These are phyloP conservation scores for Lochmaea crataegi DNA, from an alignment of 2,888 invertebrate genomes.

Conservation along the genomic window DNA sequence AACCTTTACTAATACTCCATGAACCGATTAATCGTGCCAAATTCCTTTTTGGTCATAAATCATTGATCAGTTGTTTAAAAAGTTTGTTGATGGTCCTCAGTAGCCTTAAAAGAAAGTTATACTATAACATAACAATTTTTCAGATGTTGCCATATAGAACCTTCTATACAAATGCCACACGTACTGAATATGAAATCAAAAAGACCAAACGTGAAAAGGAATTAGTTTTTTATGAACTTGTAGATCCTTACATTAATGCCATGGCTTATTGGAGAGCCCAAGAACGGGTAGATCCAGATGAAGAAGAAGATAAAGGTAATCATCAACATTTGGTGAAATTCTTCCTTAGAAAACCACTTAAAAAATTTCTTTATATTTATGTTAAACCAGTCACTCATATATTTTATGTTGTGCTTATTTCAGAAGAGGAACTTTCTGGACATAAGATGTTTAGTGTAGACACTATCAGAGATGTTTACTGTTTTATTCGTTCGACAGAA, in stretches of 20 bases:
- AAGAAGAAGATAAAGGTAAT: conserved; percentile 49
- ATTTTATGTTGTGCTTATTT: conserved; percentile 27
- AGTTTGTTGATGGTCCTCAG: neutral
- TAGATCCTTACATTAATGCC: conserved; percentile 69
- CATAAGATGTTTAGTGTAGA: conserved; percentile 48
- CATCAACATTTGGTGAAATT: neutral
- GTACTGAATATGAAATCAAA: conserved; percentile 68
- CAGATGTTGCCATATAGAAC: conserved; percentile 68
- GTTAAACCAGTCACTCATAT: neutral
- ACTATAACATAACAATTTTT: conserved; percentile 37
- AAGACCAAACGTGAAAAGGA: conserved; percentile 65
- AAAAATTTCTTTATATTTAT: too few relatives aligned
- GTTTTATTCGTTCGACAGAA: conserved; percentile 53
- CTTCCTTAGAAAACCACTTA: too few relatives aligned
- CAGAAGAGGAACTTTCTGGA: conserved; percentile 36
- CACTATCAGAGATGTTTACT: conserved; percentile 51
- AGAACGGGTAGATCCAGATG: conserved; percentile 62
- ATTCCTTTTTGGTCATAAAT: too few relatives aligned
- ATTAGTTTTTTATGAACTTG: conserved; percentile 68
- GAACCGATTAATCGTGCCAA: too few relatives aligned
- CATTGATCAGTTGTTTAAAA: too few relatives aligned
- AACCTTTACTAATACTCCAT: too few relatives aligned
- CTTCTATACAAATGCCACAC: conserved; percentile 70
- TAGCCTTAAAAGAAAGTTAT: neutral
- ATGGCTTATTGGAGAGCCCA: conserved; percentile 66